Conservation (phyloP, 2,113 vertebrate species). For the Clarias magur region DNA sequence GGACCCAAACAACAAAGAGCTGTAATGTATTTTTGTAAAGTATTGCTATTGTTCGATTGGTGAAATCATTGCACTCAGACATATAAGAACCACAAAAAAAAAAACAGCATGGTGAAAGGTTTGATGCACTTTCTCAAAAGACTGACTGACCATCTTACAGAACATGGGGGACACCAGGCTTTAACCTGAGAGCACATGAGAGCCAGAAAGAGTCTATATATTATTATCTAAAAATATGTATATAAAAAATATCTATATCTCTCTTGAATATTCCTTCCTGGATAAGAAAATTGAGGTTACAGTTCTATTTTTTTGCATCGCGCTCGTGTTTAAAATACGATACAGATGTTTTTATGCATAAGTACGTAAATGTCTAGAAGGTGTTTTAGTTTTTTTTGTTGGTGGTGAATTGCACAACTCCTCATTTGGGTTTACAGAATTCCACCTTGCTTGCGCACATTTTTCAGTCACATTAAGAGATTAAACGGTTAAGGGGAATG, state of each 20-base stretch:
- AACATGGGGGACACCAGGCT: conserved; percentile 7
- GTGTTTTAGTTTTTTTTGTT: conserved; percentile 6
- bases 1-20: conserved; percentile 59
- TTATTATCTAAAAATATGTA: background rate
- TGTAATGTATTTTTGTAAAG: conserved; percentile 62
- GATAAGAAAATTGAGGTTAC: background rate
- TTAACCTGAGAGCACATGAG: conserved; percentile 10
- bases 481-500: background rate
- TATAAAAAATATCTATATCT: too few relatives aligned
- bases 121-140: conserved; percentile 63
- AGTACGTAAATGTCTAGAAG: conserved; percentile 17
- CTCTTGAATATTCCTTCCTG: background rate
- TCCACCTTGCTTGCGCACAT: conserved; percentile 23
- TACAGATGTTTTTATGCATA: conserved; percentile 4
- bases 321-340: background rate
- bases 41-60: conserved; percentile 57
- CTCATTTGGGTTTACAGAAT: conserved; percentile 8
- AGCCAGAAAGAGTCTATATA: background rate
- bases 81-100: conserved; percentile 20
- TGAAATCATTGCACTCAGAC: conserved; percentile 58
- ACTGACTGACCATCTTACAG: background rate
- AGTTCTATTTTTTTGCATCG: too few relatives aligned
- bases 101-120: conserved; percentile 43
- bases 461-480: conserved; percentile 19
- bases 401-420: background rate